Conservation (phyloP, 23 tunicate species). For the Oikopleura albicans region DNA sequence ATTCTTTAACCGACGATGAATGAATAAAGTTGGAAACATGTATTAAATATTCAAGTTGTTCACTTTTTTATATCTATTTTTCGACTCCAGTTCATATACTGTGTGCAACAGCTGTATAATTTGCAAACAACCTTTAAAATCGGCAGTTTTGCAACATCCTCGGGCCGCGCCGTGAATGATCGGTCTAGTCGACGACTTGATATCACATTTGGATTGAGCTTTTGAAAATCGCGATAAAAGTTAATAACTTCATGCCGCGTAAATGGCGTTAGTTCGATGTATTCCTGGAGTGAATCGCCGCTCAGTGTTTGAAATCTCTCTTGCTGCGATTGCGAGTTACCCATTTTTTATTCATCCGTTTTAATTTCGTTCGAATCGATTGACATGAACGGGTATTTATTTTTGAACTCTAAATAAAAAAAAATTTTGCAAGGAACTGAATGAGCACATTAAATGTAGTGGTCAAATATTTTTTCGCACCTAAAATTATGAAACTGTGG, state of each 20-base stretch:
- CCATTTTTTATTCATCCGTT: background rate
- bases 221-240: constrained; percentile 1
- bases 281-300: background rate
- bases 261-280: background rate
- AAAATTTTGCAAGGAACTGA: background rate
- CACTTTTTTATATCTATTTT: too few species aligned
- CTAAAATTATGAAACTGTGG: too few species aligned
- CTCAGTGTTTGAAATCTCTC: background rate
- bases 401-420: background rate
- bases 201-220: constrained; percentile 15
- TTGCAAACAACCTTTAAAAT: too few species aligned
- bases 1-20: too few species aligned
- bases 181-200: background rate
- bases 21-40: too few species aligned
- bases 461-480: too few species aligned
- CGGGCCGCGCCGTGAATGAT: background rate
- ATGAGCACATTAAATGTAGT: background rate
- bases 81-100: too few species aligned
- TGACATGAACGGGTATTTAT: background rate
- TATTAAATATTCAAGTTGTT: too few species aligned
- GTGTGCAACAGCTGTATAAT: too few species aligned
- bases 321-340: background rate
- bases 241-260: background rate
- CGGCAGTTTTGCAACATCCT: background rate
- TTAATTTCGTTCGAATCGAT: background rate